Evolutionary conservation across 1,140 invertebrate genomes (phyloP).

Genomic region (Drosophila virilis): DNA sequence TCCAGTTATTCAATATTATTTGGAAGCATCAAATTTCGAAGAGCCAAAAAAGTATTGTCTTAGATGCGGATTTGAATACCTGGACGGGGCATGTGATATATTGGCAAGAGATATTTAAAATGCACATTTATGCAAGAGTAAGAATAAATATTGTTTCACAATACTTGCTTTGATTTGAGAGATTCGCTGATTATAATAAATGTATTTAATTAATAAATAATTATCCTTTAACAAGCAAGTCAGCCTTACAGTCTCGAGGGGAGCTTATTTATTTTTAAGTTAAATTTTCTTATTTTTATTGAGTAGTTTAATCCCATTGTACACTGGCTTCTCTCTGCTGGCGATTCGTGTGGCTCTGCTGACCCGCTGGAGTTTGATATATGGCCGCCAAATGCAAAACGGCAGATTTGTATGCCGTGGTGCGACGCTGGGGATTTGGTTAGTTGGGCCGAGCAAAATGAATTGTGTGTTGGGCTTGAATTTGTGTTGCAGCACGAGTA

Average conservation of each 20-base stretch:
- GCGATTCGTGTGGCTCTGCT: constrained; percentile 24
- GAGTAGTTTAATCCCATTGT: constrained; percentile 38
- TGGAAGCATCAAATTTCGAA: not conserved
- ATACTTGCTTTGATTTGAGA: no score
- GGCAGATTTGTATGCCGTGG: constrained; percentile 66
- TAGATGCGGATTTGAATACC: no score
- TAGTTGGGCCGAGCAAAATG: constrained; percentile 47
- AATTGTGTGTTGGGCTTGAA: constrained; percentile 59
- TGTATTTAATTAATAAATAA: not conserved
- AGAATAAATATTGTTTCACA: no score
- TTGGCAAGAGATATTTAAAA: no score
- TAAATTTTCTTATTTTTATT: not conserved
- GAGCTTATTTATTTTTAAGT: not conserved
- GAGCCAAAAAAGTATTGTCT: no score
- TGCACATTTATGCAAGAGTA: no score
- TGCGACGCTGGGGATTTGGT: constrained; percentile 31
- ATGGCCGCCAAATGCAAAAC: constrained; percentile 73
- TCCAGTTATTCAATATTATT: no score
- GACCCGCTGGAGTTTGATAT: constrained; percentile 54
- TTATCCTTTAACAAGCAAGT: no score
- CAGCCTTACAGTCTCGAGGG: no score
- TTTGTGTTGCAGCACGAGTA: constrained; percentile 33
- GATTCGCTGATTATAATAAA: no score
- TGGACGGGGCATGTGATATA: no score
- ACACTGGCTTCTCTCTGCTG: not conserved